Evolutionary conservation across 53 echinoderm and acorn worm species (phyloP).

Genomic region (Antedon mediterranea): DNA sequence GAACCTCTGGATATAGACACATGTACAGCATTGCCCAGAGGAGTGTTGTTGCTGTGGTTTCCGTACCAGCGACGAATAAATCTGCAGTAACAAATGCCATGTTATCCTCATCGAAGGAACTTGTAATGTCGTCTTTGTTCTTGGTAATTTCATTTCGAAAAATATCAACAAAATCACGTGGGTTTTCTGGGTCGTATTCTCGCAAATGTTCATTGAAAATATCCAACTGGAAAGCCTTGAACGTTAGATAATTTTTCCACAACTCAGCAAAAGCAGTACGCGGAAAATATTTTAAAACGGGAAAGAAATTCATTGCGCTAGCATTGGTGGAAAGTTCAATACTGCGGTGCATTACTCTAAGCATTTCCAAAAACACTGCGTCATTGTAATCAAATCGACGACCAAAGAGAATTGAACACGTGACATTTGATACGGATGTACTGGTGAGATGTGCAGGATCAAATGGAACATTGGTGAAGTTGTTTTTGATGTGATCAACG

Average conservation of each 20-base stretch:
- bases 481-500: background rate
- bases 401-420: background rate
- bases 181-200: constrained; percentile 16
- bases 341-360: background rate
- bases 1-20: constrained; percentile 9
- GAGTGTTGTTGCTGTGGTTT: constrained; percentile 1
- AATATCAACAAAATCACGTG: constrained; percentile 35
- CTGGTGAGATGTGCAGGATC: background rate
- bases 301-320: background rate
- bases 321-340: background rate
- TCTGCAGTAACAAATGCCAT: background rate
- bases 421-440: background rate
- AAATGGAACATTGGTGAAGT: background rate
- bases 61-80: background rate
- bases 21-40: constrained; percentile 1
- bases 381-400: background rate
- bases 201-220: constrained; percentile 19
- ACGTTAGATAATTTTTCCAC: background rate
- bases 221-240: constrained; percentile 7
- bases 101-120: constrained; percentile 5
- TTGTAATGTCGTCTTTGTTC: background rate
- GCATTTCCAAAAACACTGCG: background rate
- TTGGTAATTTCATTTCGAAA: constrained; percentile 7
- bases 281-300: background rate
- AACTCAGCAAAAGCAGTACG: background rate